phyloP scores from a whole-genome alignment of 2,113 vertebrate species.

The Xiphias gladius region DNA sequence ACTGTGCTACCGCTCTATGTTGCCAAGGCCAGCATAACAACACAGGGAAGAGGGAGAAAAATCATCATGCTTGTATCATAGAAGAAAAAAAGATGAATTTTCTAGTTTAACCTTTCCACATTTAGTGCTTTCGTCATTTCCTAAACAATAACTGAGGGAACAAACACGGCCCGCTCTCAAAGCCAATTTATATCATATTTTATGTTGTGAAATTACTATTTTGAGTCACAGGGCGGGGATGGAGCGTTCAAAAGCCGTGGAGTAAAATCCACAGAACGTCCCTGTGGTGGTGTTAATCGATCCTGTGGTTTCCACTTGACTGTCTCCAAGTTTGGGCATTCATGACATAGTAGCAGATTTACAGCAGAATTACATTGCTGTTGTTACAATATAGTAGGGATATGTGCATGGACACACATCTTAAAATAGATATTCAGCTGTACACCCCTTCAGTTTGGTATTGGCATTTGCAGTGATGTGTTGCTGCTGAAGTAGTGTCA shows the following conservation, averaged over 20 bases:
- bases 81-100: slow-evolving; percentile 6
- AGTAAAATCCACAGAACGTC: not conserved
- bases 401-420: not conserved
- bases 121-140: not conserved
- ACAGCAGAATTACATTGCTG: slow-evolving; percentile 36
- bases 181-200: not conserved
- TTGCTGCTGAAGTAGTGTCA: slow-evolving; percentile 6
- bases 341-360: slow-evolving; percentile 19
- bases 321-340: slow-evolving; percentile 2
- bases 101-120: not conserved
- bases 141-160: slow-evolving; percentile 25
- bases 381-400: slow-evolving; percentile 22
- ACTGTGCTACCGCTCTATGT: not conserved
- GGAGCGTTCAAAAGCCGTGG: not conserved
- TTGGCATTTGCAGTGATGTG: slow-evolving; percentile 28
- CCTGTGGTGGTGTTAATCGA: slow-evolving; percentile 26
- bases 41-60: not conserved
- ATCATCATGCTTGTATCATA: not conserved
- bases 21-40: not conserved
- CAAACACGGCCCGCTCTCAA: slow-evolving; percentile 5
- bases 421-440: slow-evolving; percentile 62
- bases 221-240: not conserved
- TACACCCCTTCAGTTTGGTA: slow-evolving; percentile 1
- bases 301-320: slow-evolving; percentile 11
- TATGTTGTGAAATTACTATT: not conserved